Evolutionary conservation across 2,888 invertebrate genomes (phyloP).

Genomic region (Esperia sulphurella): DNA sequence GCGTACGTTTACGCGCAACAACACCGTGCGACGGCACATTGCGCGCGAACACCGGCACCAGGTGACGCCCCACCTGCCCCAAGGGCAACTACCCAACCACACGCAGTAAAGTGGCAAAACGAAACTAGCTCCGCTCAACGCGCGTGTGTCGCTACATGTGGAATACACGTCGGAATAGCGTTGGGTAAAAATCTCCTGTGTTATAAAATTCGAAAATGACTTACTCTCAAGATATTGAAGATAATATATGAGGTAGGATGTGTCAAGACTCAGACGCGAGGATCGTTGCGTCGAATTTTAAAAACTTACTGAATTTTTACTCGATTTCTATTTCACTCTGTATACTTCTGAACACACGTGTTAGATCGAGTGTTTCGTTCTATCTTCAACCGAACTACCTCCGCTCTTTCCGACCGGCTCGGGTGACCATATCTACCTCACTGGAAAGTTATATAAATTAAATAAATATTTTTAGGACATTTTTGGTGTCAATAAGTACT

Average conservation of each 20-base stretch:
- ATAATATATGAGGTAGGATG: no score
- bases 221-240: no score
- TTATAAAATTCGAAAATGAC: no score
- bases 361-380: conserved; percentile 21
- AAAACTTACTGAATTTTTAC: neutral
- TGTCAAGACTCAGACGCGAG: no score
- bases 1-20: conserved; percentile 94
- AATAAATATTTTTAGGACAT: neutral
- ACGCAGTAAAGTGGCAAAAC: conserved; percentile 72
- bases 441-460: neutral
- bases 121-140: neutral
- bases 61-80: conserved; percentile 82
- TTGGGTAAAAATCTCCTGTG: no score
- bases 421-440: conserved; percentile 23
- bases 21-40: conserved; percentile 94
- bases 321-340: neutral
- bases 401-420: conserved; percentile 46
- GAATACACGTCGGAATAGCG: no score
- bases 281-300: no score
- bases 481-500: conserved; percentile 9
- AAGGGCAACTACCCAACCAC: conserved; percentile 81
- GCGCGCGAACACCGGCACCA: conserved; percentile 93
- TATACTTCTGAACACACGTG: neutral
- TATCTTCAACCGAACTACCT: conserved; percentile 62
- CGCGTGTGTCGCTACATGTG: no score